These are phyloP conservation scores for Styela clava DNA, from an alignment of 23 tunicate species.

Conservation along the genomic window DNA sequence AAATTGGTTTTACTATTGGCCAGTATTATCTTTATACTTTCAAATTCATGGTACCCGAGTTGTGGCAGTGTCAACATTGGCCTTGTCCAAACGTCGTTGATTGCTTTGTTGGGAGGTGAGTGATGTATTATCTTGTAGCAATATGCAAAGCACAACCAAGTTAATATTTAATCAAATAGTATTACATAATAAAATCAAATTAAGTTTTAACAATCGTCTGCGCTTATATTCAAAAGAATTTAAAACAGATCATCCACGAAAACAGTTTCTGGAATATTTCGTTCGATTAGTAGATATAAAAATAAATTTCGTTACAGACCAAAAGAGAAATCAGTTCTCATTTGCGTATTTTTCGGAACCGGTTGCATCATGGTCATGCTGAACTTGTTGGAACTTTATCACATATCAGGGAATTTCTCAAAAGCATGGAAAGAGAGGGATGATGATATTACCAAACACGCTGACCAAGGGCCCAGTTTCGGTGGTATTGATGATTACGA, in stretches of 20 bases:
- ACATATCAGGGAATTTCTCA: constrained; percentile 48
- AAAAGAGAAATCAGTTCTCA: constrained; percentile 76
- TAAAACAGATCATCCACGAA: no score
- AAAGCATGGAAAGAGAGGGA: constrained; percentile 62
- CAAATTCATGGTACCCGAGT: constrained; percentile 76
- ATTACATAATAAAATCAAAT: no score
- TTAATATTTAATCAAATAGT: no score
- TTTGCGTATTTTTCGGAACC: constrained; percentile 68
- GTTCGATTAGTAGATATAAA: no score
- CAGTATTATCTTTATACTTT: constrained; percentile 71
- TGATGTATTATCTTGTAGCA: background rate
- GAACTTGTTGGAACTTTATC: constrained; percentile 56
- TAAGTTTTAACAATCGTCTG: no score
- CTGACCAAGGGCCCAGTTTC: constrained; percentile 70
- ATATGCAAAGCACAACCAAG: no score
- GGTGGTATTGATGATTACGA: constrained; percentile 7
- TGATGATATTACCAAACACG: constrained; percentile 72
- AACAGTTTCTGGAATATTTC: no score
- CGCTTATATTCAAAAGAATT: no score
- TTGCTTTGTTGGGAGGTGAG: constrained; percentile 74
- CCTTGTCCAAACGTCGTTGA: constrained; percentile 86
- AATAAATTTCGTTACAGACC: no score
- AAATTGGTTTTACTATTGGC: constrained; percentile 72
- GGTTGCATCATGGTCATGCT: constrained; percentile 74
- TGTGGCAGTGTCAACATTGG: constrained; percentile 80